Conservation (phyloP, 2,797 vertebrate species). For the Tenualosa ilisha region DNA sequence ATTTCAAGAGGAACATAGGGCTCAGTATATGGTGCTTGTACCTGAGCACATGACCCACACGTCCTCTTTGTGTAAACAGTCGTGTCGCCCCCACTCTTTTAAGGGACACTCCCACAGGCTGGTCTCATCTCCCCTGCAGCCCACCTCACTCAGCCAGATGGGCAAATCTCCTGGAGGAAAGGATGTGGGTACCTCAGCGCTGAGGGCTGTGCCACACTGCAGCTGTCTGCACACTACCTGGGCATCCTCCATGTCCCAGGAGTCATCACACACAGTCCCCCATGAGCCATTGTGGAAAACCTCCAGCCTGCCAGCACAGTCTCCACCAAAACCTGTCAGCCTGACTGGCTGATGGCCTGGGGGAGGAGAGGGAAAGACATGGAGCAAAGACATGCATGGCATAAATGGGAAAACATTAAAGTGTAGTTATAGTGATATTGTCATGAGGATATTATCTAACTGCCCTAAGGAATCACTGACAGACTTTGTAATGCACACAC, state of each 20-base stretch:
- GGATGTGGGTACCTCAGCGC: neutral
- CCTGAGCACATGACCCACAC: slow-evolving; percentile 47
- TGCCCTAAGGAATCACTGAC: neutral
- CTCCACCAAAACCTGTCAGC: slow-evolving; percentile 36
- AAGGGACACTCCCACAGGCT: slow-evolving; percentile 43
- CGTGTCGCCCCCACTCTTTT: slow-evolving; percentile 35
- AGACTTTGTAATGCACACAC: slow-evolving; percentile 26
- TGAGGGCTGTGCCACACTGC: neutral
- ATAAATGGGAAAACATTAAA: neutral
- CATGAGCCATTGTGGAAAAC: slow-evolving; percentile 39
- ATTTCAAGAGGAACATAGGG: too few species aligned
- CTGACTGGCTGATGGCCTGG: slow-evolving; percentile 26
- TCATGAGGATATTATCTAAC: too few species aligned
- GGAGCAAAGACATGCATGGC: neutral
- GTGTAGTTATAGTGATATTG: neutral
- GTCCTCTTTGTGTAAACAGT: slow-evolving; percentile 44
- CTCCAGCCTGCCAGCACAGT: slow-evolving; percentile 42
- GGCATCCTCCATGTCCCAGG: too few species aligned
- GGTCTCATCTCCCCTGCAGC: slow-evolving; percentile 42
- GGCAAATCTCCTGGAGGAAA: too few species aligned
- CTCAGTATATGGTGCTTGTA: neutral
- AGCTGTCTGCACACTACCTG: neutral
- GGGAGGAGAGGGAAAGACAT: neutral
- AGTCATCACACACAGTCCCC: slow-evolving; percentile 43
- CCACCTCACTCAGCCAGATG: slow-evolving; percentile 23